phyloP scores from a whole-genome alignment of 2,113 vertebrate species.

The Indri indri region DNA sequence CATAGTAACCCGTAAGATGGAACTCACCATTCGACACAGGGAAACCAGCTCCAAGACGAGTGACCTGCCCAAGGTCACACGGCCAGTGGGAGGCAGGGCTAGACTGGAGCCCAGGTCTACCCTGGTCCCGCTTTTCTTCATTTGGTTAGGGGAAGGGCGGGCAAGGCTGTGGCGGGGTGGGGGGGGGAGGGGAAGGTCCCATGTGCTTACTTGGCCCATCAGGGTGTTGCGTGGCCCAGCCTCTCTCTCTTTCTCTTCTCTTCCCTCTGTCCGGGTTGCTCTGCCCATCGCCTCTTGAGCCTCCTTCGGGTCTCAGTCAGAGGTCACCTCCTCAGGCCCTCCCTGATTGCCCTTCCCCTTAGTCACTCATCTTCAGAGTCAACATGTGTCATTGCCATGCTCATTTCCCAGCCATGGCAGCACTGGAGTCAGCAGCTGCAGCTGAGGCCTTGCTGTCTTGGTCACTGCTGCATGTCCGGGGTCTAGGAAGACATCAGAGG shows the following conservation, averaged over 20 bases:
- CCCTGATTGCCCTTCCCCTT: background rate
- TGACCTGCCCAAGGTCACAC: background rate
- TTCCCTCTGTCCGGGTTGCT: background rate
- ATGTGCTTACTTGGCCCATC: too few relatives aligned
- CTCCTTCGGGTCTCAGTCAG: background rate
- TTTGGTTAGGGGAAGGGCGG: background rate
- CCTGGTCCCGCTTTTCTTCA: too few relatives aligned
- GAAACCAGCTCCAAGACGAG: background rate
- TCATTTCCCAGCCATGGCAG: fast-evolving
- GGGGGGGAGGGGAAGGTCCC: background rate
- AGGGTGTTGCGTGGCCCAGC: fast-evolving
- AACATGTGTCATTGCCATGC: fast-evolving
- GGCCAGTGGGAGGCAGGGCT: background rate
- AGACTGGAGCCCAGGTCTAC: background rate
- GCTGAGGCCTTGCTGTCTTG: background rate
- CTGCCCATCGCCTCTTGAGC: background rate
- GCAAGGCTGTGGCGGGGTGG: background rate
- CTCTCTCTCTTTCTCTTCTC: background rate
- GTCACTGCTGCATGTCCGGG: background rate
- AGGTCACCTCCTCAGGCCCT: background rate
- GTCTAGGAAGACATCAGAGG: background rate
- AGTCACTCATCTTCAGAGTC: background rate
- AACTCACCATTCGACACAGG: background rate
- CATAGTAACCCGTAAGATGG: background rate
- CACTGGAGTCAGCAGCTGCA: too few relatives aligned